Percentiles rank a stretch among this genome's conserved stretches.
These are phyloP conservation scores for Mantis religiosa DNA, from an alignment of 2,888 invertebrate genomes.

Conservation along the genomic window DNA sequence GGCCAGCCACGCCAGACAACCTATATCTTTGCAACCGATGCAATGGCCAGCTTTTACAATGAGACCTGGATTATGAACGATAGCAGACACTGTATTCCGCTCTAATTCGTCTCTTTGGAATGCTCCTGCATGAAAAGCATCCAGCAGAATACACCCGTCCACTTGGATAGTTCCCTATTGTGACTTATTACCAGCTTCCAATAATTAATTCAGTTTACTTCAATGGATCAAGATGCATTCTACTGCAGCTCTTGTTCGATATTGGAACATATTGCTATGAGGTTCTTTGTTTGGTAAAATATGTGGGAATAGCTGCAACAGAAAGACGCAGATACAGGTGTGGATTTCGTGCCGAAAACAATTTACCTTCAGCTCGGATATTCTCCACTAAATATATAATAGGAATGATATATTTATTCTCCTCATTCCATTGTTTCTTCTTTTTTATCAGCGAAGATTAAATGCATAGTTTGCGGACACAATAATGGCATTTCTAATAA, in stretches of 20 bases:
- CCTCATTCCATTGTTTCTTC: too few relatives aligned
- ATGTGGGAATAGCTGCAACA: neutral
- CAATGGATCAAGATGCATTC: neutral
- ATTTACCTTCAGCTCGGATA: neutral
- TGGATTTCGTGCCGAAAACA: neutral
- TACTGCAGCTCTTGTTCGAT: neutral
- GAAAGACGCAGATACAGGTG: neutral
- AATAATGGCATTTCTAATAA: too few relatives aligned
- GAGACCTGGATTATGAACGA: too few relatives aligned
- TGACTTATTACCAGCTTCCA: neutral
- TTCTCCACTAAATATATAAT: too few relatives aligned
- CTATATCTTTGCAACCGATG: too few relatives aligned
- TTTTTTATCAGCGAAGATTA: too few relatives aligned
- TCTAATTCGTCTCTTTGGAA: neutral
- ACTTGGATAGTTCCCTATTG: neutral
- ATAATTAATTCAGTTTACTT: neutral
- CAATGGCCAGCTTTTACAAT: too few relatives aligned
- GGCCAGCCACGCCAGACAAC: too few relatives aligned
- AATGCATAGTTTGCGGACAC: too few relatives aligned
- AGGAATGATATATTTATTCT: too few relatives aligned
- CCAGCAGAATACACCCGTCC: neutral
- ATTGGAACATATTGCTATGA: neutral
- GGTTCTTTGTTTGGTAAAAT: neutral
- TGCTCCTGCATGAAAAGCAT: neutral
- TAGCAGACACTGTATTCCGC: neutral